A percentile compares a stretch with the other conserved stretches of the same genome.
Conservation (phyloP, 2,888 invertebrate species). For the Parnassius apollo region DNA sequence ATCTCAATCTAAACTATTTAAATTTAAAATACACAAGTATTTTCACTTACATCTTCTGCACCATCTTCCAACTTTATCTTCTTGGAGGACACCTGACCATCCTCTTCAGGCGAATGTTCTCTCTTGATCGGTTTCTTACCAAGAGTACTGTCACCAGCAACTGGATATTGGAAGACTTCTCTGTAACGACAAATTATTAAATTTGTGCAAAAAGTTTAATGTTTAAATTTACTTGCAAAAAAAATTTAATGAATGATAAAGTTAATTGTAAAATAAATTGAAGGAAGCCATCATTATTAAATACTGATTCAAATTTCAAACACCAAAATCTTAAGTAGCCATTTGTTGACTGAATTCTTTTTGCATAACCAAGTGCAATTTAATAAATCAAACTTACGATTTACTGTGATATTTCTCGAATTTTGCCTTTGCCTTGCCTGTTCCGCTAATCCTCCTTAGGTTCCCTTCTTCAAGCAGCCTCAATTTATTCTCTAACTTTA, state of each 20-base stretch:
- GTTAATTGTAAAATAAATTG: too few relatives aligned
- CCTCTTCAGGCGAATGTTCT: slow-evolving; percentile 77
- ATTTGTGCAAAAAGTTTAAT: too few relatives aligned
- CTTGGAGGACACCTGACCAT: slow-evolving; percentile 57
- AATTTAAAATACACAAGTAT: neutral
- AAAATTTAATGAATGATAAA: too few relatives aligned
- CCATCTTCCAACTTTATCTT: slow-evolving; percentile 79
- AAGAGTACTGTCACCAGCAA: slow-evolving; percentile 91
- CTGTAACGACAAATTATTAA: slow-evolving; percentile 57
- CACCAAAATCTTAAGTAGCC: too few relatives aligned
- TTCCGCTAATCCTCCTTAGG: slow-evolving; percentile 90
- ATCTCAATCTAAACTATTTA: too few relatives aligned
- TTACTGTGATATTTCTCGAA: slow-evolving; percentile 96
- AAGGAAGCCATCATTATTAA: too few relatives aligned
- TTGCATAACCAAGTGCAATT: too few relatives aligned
- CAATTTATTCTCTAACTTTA: slow-evolving; percentile 91
- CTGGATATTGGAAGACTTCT: slow-evolving; percentile 90
- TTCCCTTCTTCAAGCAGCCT: slow-evolving; percentile 93
- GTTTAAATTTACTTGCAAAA: too few relatives aligned
- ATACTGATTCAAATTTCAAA: too few relatives aligned
- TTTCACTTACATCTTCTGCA: slow-evolving; percentile 49
- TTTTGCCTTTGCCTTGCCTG: slow-evolving; percentile 92
- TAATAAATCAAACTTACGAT: slow-evolving; percentile 67
- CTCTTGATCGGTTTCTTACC: slow-evolving; percentile 81
- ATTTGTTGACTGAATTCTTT: too few relatives aligned